A percentile compares a stretch with the other conserved stretches of the same genome.
Conservation (phyloP, 1,140 invertebrate species). For the Heterodera schachtii region DNA sequence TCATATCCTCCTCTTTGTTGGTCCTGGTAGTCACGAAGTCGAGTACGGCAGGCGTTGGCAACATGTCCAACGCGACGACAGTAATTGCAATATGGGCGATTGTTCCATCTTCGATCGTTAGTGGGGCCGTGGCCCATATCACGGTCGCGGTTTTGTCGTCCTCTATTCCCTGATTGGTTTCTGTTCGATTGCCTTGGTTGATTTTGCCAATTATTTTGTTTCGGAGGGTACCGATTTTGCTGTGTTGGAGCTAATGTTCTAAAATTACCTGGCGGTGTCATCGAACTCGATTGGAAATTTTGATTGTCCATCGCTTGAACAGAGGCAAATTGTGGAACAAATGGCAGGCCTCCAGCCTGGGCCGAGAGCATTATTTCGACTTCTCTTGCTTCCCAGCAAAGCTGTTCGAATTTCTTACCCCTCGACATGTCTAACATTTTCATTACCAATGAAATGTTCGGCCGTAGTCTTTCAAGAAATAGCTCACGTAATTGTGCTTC, state of each 20-base stretch:
- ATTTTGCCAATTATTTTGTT: neutral
- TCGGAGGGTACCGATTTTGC: neutral
- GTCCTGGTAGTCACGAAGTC: neutral
- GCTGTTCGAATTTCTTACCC: neutral
- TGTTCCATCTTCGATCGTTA: constrained; percentile 8
- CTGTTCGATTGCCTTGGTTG: no score
- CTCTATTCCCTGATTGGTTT: neutral
- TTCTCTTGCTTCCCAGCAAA: neutral
- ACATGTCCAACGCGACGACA: neutral
- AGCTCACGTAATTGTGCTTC: neutral
- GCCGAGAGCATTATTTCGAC: neutral
- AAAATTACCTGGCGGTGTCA: neutral
- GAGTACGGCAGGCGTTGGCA: neutral
- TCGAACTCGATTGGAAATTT: neutral
- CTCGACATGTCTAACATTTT: no score
- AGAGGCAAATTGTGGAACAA: no score
- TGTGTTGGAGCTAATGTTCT: neutral
- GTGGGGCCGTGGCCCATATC: neutral
- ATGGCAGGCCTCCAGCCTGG: neutral
- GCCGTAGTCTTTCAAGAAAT: neutral
- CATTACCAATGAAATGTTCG: neutral
- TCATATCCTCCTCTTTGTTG: neutral
- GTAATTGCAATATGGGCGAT: neutral
- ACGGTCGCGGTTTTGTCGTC: neutral
- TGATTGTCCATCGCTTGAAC: neutral